Conservation (phyloP, 2,113 vertebrate species). For the Choloepus hoffmanni region DNA sequence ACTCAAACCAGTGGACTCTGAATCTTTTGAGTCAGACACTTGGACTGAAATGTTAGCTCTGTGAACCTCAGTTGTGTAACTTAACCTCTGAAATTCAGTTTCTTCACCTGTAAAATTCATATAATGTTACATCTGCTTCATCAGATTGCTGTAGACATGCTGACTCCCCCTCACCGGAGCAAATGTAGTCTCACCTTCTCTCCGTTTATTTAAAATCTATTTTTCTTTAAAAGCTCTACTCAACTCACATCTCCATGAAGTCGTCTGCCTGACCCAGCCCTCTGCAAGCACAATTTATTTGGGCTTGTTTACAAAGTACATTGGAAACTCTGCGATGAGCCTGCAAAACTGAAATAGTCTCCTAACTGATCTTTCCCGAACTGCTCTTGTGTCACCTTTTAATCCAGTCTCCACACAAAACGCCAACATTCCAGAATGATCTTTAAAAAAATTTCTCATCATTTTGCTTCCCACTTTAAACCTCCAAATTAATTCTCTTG, state of each 20-base stretch:
- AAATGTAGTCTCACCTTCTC: background rate
- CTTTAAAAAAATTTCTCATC: background rate
- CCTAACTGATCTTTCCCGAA: background rate
- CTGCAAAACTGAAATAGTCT: background rate
- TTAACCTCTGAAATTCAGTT: background rate
- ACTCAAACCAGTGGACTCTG: background rate
- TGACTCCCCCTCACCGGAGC: background rate
- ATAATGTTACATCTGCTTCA: background rate
- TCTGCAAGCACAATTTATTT: background rate
- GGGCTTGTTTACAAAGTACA: background rate
- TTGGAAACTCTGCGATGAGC: background rate
- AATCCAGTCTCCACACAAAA: background rate
- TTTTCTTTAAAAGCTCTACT: conserved; percentile 13
- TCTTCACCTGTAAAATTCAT: background rate
- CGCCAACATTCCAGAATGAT: background rate
- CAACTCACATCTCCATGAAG: background rate
- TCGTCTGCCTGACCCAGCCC: background rate
- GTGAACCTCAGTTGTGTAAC: background rate
- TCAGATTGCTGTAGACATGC: background rate
- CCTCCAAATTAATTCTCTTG: background rate
- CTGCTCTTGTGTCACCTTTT: background rate
- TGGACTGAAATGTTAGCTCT: background rate
- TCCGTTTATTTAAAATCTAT: background rate
- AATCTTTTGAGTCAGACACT: background rate
- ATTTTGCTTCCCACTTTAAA: background rate